Conservation (phyloP, 2,113 vertebrate species). For the Sitta europaea region DNA sequence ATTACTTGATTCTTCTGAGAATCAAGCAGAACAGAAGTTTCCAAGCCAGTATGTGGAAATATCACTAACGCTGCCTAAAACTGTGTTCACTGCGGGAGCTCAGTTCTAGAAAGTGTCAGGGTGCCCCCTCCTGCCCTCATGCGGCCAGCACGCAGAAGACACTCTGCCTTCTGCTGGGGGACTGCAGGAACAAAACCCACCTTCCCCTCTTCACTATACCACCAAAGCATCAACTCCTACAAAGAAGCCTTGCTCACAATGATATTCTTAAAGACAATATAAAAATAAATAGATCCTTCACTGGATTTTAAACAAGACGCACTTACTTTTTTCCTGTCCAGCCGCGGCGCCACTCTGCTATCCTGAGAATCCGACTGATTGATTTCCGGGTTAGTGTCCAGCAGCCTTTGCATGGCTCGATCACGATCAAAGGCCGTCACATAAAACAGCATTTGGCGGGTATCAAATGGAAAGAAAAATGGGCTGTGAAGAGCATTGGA, state of each 20-base stretch:
- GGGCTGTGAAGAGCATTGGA: constrained; percentile 77
- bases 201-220: accelerated
- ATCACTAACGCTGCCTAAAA: not conserved
- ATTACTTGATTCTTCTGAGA: not conserved
- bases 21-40: not conserved
- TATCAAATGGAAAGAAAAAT: constrained; percentile 99
- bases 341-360: constrained; percentile 94
- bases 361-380: constrained; percentile 99
- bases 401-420: constrained; percentile 95
- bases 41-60: not conserved
- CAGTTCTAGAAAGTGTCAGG: not conserved
- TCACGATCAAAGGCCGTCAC: constrained; percentile 99
- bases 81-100: not conserved
- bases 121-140: not conserved
- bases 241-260: not conserved
- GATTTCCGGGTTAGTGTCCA: constrained; percentile 98
- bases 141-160: not conserved
- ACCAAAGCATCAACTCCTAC: not conserved
- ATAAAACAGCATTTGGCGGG: constrained; percentile 98
- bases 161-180: accelerated
- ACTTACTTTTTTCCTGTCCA: constrained; percentile 97
- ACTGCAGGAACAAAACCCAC: not conserved
- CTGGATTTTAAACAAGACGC: not conserved
- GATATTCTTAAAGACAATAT: not conserved
- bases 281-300: not conserved